Evolutionary conservation across 1,140 invertebrate genomes (phyloP), one percentile per base, ranked within the genome.

Genomic region (Gonatopus flavifemur): DNA sequence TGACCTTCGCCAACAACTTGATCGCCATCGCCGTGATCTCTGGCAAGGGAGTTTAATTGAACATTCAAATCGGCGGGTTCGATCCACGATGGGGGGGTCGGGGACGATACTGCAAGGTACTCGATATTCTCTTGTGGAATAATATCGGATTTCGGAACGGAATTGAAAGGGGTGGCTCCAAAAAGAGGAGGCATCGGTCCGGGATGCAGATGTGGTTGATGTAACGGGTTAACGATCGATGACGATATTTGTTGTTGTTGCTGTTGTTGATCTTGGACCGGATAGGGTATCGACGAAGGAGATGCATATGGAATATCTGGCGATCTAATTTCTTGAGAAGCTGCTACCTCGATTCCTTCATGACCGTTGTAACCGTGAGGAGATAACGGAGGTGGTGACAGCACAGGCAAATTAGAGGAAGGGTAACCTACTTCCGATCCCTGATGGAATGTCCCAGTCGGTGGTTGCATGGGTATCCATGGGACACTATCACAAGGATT

Each of bases 391-490:
- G 15, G 1, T 7, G 30, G 30, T 0, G 47, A 25, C 3, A 18
- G 10, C 13, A 28, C 22, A 8, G 43, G 12, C n/a, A n/a, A n/a
- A n/a, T n/a, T n/a, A n/a, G n/a, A 8, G 44, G 18, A 6, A 16
- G 1, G 3, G 1, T 24, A 33, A 36, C 18, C 3, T 28, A n/a
- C 12, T 1, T 18, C 32, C 1, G 28, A 19, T n/a, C n/a, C n/a
- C n/a, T n/a, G 25, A n/a, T 31, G 39, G 13, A 20, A 37, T 10
- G 6, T n/a, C n/a, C n/a, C n/a, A n/a, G n/a, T n/a, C n/a, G n/a
- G n/a, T n/a, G n/a, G n/a, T n/a, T 57, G 50, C 9, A 91, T 83
- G 3, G 89, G 89, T 52, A 88, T 83, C 89, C 89, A 91, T 43
- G 89, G 88, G 52, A 84, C 80, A 56, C 83, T 81, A 69, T 91